A percentile compares a stretch with the other conserved stretches of the same genome.
phyloP scores from a whole-genome alignment of 1,140 invertebrate genomes.

The Rhopalosiphum maidis region DNA sequence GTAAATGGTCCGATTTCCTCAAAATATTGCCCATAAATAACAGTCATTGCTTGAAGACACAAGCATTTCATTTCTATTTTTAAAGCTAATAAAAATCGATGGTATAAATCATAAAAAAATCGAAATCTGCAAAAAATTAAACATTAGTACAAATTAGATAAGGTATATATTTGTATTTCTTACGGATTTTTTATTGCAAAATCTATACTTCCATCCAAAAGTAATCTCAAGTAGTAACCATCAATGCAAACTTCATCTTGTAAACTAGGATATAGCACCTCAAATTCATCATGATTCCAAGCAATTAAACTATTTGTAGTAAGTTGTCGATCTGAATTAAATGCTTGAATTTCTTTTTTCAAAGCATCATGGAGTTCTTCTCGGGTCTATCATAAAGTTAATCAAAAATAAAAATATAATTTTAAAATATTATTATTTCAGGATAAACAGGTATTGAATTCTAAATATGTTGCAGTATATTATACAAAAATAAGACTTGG shows the following conservation, averaged over 20 bases:
- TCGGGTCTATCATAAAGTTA: conserved; percentile 73
- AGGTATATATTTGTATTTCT: conserved; percentile 63
- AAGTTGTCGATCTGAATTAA: conserved; percentile 89
- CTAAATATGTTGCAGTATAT: too few relatives aligned
- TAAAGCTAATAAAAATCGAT: conserved; percentile 91
- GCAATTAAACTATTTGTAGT: conserved; percentile 81
- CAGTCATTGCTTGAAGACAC: conserved; percentile 97
- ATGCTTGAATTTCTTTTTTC: conserved; percentile 92
- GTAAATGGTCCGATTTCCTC: conserved; percentile 97
- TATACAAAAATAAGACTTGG: too few relatives aligned
- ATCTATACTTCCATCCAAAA: conserved; percentile 90
- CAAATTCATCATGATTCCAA: conserved; percentile 99
- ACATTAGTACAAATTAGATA: not conserved
- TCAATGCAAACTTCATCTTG: conserved; percentile 97
- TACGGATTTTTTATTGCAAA: conserved; percentile 87
- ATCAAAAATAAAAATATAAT: not conserved
- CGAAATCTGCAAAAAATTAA: conserved; percentile 74
- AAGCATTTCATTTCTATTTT: conserved; percentile 92
- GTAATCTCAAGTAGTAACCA: conserved; percentile 94
- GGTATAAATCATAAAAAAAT: conserved; percentile 99
- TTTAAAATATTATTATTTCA: not conserved
- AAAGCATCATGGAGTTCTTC: conserved; percentile 92
- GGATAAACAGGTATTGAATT: too few relatives aligned
- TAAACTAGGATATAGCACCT: conserved; percentile 91
- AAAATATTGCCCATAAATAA: conserved; percentile 94